These are phyloP conservation scores for Stegophylla sp. DNA, from an alignment of 2,888 invertebrate genomes.

Conservation along the genomic window DNA sequence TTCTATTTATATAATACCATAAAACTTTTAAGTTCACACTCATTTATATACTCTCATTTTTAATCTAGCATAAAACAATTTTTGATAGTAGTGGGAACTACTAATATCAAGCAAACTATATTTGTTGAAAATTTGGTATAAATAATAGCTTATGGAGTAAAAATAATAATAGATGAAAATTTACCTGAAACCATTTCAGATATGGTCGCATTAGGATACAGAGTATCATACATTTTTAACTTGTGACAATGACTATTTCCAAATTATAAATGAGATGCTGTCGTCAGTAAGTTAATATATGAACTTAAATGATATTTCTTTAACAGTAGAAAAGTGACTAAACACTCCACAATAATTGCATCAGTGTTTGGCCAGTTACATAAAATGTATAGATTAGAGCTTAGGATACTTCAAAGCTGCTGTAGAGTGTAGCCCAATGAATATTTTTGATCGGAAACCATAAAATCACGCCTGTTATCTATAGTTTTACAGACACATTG, in stretches of 20 bases:
- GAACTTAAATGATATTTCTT: slow-evolving; percentile 26
- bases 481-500: slow-evolving; percentile 46
- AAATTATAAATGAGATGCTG: slow-evolving; percentile 45
- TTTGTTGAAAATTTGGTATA: slow-evolving; percentile 1
- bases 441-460: slow-evolving; percentile 55
- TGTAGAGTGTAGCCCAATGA: slow-evolving; percentile 55
- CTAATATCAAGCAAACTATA: background rate
- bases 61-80: background rate
- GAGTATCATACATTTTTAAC: slow-evolving; percentile 49
- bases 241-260: slow-evolving; percentile 25
- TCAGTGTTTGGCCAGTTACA: slow-evolving; percentile 48
- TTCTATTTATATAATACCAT: too few relatives aligned
- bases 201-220: slow-evolving; percentile 28
- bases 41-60: too few relatives aligned
- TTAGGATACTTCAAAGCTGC: slow-evolving; percentile 57
- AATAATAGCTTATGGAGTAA: background rate
- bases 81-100: background rate
- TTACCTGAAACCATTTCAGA: slow-evolving; percentile 57
- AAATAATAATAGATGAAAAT: slow-evolving; percentile 10
- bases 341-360: slow-evolving; percentile 50
- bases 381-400: slow-evolving; percentile 45
- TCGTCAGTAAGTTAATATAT: slow-evolving; percentile 16
- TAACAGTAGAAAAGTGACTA: slow-evolving; percentile 52
- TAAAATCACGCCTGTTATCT: slow-evolving; percentile 56
- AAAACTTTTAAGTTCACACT: too few relatives aligned